Evolutionary conservation across 2,797 vertebrate species (phyloP), one percentile per base, ranked within the genome.

Genomic region (Sebastes hubbsi): DNA sequence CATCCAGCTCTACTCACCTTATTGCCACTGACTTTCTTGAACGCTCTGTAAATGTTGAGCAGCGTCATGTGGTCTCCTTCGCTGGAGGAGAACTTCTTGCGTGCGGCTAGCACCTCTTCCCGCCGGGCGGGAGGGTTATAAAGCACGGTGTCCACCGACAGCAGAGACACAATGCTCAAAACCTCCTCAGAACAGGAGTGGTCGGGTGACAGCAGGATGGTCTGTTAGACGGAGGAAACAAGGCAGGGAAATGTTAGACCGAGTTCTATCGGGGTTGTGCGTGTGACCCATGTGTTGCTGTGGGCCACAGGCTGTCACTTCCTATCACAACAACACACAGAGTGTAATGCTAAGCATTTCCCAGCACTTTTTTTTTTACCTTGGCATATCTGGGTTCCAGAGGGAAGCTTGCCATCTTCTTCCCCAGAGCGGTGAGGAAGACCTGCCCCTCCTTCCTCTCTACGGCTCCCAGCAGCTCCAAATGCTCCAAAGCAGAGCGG

Each of bases 371-470:
- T 3, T 7, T 6, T 22, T 83, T 75, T 94, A 99, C 99, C 96
- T 99, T 99, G 68, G 98, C 97, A 76, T 97, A 98, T 90, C 95
- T 96, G 16, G 98, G 98, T 78, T 99, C 98, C 88, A 99, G 91
- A 2, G 99, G 99, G 89, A 99, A 99, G 75, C 95, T 96, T 10
- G 98, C 97, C 98, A 99, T 99, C 92, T 98, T 99, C 88, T 96
- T 99, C 62, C 99, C 99, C 82, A 98, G 80, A 1, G 96, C 87
- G 0, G 97, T 99, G 75, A 99, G 96, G 25, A 87, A 75, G n/a
- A 97, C 93, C 80, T 96, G 97, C 30, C 95, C 94, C 0, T 97
- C 96, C 86, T 96, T 97, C 59, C 79, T 94, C 79, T 98, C 97
- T 60, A 98, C 93, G 38, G 98, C 98, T 20, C 98, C 98, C 79